These are phyloP conservation scores for Aplodontia rufa DNA, from an alignment of 2,113 vertebrate genomes.

Conservation along the genomic window DNA sequence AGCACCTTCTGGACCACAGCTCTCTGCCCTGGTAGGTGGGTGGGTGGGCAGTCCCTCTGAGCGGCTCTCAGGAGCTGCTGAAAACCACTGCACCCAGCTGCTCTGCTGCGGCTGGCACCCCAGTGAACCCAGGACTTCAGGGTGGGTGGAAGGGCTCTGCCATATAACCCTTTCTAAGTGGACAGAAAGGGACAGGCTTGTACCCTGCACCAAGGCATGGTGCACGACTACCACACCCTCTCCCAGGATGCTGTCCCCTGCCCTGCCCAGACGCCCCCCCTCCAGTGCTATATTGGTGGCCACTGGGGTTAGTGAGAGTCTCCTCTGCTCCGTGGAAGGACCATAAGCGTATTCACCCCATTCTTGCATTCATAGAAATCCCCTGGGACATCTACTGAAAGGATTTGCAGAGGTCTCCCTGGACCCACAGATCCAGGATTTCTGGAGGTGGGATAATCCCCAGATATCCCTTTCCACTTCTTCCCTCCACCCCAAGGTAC, in stretches of 20 bases:
- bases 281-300: background rate
- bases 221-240: no score
- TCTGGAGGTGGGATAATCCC: background rate
- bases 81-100: rapidly evolving
- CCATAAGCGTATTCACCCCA: background rate
- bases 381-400: background rate
- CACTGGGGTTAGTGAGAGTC: no score
- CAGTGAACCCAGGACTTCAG: background rate
- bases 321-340: background rate
- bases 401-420: background rate
- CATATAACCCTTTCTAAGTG: background rate
- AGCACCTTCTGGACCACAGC: background rate
- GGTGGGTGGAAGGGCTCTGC: background rate
- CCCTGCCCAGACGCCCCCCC: no score
- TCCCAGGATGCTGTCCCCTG: background rate
- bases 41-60: rapidly evolving
- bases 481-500: rapidly evolving
- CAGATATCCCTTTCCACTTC: background rate
- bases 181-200: background rate
- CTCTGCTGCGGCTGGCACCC: no score
- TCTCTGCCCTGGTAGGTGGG: no score
- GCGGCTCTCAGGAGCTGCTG: rapidly evolving
- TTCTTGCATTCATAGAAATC: background rate
- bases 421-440: background rate
- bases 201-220: background rate